A percentile compares a stretch with the other conserved stretches of the same genome.
Conservation (phyloP, 2,888 invertebrate genomes). For the Willowsia nigromaculata region DNA sequence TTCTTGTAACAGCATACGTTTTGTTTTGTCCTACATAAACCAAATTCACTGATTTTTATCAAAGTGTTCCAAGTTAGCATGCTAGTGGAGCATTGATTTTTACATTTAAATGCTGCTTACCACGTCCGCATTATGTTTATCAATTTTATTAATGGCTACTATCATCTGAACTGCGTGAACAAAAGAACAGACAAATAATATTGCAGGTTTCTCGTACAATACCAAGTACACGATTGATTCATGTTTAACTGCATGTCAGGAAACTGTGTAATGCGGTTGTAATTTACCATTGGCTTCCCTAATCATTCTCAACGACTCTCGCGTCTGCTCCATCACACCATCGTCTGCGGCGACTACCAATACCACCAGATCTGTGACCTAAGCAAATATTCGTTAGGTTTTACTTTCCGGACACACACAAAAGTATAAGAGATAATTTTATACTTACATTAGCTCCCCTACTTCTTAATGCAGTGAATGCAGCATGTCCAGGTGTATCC, state of each 20-base stretch:
- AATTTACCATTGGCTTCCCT: slow-evolving; percentile 85
- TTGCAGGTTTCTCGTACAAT: no score
- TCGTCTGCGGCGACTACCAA: slow-evolving; percentile 99
- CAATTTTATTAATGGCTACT: slow-evolving; percentile 99
- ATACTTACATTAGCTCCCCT: slow-evolving; percentile 91
- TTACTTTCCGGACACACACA: no score
- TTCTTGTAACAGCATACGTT: slow-evolving; percentile 87
- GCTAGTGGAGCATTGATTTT: not conserved
- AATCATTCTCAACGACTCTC: slow-evolving; percentile 94
- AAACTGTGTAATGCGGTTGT: no score
- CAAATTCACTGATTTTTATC: slow-evolving; percentile 61
- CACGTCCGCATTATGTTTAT: slow-evolving; percentile 93
- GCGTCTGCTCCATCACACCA: slow-evolving; percentile 98
- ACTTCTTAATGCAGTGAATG: slow-evolving; percentile 95
- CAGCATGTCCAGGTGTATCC: slow-evolving; percentile 99
- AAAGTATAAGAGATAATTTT: no score
- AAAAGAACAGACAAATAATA: not conserved
- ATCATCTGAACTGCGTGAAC: slow-evolving; percentile 91
- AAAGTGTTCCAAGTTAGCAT: not conserved
- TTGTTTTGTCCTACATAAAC: slow-evolving; percentile 85
- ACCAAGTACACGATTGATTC: not conserved
- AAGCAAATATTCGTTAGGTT: no score
- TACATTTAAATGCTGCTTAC: slow-evolving; percentile 83
- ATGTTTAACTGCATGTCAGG: no score
- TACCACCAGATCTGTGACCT: slow-evolving; percentile 93